Conservation (phyloP, 2,888 invertebrate species). For the Drosophila multiciliata region DNA sequence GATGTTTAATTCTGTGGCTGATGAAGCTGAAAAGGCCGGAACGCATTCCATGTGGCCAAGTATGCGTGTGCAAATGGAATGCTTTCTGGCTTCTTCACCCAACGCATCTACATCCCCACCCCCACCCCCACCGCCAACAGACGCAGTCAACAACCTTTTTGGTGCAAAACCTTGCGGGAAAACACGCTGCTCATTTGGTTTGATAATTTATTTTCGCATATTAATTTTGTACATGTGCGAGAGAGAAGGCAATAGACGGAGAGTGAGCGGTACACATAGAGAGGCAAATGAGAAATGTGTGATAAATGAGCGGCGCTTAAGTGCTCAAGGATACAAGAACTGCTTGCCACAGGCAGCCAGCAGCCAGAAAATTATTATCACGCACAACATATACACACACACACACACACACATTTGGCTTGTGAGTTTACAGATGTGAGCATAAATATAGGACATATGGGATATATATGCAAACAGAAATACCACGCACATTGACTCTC, state of each 20-base stretch:
- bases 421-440: slow-evolving; percentile 30
- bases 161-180: slow-evolving; percentile 46
- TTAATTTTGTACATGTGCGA: slow-evolving; percentile 68
- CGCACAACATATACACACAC: slow-evolving; percentile 20
- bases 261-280: slow-evolving; percentile 3
- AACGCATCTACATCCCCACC: background rate
- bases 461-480: slow-evolving; percentile 1
- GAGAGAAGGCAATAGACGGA: background rate
- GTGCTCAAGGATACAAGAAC: slow-evolving; percentile 52
- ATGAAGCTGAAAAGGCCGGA: slow-evolving; percentile 75
- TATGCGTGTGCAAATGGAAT: slow-evolving; percentile 69
- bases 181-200: slow-evolving; percentile 73
- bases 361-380: slow-evolving; percentile 51
- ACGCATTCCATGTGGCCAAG: slow-evolving; percentile 58
- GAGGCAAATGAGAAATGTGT: slow-evolving; percentile 74
- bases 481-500: background rate
- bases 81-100: slow-evolving; percentile 22
- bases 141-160: slow-evolving; percentile 37
- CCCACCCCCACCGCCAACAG: background rate
- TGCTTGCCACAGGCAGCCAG: slow-evolving; percentile 31
- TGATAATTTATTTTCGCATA: slow-evolving; percentile 80
- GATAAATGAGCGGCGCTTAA: slow-evolving; percentile 77
- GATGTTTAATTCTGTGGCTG: slow-evolving; percentile 71
- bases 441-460: slow-evolving; percentile 20
- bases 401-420: slow-evolving; percentile 9